These are phyloP conservation scores for Polia nebulosa DNA, from an alignment of 2,888 invertebrate genomes.

Conservation along the genomic window DNA sequence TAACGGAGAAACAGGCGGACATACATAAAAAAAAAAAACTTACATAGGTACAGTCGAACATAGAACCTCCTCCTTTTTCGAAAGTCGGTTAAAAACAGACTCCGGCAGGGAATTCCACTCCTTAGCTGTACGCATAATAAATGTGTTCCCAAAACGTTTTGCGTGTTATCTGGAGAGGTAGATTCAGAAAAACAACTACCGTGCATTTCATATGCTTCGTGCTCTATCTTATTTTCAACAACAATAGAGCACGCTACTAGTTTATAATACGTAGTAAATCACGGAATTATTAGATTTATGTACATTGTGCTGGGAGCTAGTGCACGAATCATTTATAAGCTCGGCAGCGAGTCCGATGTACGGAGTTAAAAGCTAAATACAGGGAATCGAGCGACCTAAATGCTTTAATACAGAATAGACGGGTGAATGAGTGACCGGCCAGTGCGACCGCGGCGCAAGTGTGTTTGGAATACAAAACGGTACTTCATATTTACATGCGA, in stretches of 20 bases:
- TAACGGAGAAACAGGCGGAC: too few species aligned
- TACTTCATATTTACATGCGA: conserved; percentile 58
- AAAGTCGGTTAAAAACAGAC: too few species aligned
- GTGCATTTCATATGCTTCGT: background rate
- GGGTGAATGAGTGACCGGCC: conserved; percentile 46
- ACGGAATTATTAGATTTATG: conserved; percentile 56
- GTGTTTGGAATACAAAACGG: conserved; percentile 57
- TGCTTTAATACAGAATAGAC: conserved; percentile 61
- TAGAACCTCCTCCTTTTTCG: too few species aligned
- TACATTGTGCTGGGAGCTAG: conserved; percentile 43
- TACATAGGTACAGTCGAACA: too few species aligned
- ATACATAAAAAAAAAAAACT: too few species aligned
- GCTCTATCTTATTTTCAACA: conserved; percentile 24
- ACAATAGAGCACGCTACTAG: conserved; percentile 27
- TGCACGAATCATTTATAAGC: conserved; percentile 64
- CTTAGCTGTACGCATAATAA: too few species aligned
- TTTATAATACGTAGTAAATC: conserved; percentile 53
- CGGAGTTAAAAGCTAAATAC: conserved; percentile 65
- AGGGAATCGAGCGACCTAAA: conserved; percentile 71
- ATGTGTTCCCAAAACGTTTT: too few species aligned
- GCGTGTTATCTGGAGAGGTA: too few species aligned
- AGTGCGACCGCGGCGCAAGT: conserved; percentile 39
- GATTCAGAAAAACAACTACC: background rate
- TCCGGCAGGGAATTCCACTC: too few species aligned
- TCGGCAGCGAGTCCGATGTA: conserved; percentile 50